These are phyloP conservation scores for Centropus bengalensis DNA, from an alignment of 2,113 vertebrate species.

Conservation along the genomic window DNA sequence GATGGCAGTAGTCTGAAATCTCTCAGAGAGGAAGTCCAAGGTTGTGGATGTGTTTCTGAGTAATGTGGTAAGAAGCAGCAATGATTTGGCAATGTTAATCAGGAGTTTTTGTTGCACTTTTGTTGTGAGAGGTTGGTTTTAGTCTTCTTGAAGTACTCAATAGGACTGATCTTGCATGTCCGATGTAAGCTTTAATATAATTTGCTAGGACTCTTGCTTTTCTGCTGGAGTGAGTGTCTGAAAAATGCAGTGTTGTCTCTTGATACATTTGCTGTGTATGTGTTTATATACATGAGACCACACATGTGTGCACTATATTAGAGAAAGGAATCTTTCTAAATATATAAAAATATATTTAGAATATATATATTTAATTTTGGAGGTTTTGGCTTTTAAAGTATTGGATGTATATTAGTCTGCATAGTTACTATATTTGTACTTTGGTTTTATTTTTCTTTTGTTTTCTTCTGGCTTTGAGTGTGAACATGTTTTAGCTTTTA, in stretches of 20 bases:
- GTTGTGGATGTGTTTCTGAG: neutral
- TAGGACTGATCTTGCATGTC: neutral
- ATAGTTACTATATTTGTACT: neutral
- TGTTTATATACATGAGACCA: neutral
- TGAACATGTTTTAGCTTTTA: neutral
- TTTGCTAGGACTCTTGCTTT: neutral
- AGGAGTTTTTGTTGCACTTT: neutral
- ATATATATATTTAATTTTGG: neutral
- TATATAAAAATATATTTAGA: neutral
- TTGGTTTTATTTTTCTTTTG: neutral
- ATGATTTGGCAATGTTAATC: neutral
- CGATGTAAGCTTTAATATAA: neutral
- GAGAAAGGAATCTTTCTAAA: neutral
- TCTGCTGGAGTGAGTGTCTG: neutral
- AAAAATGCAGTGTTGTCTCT: neutral
- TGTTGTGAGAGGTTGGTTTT: neutral
- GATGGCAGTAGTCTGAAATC: slow-evolving; percentile 10
- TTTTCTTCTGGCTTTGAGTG: neutral
- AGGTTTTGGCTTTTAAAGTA: neutral
- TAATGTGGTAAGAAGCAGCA: neutral
- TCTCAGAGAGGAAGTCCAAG: neutral
- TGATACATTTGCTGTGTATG: neutral
- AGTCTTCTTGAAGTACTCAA: neutral
- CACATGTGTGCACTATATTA: neutral
- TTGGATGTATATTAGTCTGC: neutral